These are phyloP conservation scores for Tiliqua scincoides DNA, from an alignment of 2,113 vertebrate genomes.

Conservation along the genomic window DNA sequence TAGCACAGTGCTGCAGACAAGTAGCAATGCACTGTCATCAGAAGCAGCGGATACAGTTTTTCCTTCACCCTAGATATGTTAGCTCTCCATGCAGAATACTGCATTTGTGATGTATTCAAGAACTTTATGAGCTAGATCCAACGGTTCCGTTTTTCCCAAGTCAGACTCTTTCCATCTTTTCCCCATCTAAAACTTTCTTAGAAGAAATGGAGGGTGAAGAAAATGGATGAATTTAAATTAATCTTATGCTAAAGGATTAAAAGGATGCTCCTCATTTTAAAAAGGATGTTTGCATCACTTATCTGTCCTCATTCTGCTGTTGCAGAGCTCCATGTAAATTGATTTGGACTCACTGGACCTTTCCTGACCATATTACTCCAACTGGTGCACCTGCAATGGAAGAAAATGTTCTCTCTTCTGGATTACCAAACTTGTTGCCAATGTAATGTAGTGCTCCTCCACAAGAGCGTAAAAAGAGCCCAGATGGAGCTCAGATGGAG, in stretches of 20 bases:
- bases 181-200: background rate
- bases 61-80: background rate
- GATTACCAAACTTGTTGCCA: background rate
- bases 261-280: background rate
- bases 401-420: background rate
- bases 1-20: constrained; percentile 7
- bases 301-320: background rate
- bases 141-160: too few relatives aligned
- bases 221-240: background rate
- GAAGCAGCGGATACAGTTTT: background rate
- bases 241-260: background rate
- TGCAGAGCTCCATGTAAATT: background rate
- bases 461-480: background rate
- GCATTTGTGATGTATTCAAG: background rate
- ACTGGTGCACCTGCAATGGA: background rate
- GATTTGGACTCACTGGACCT: background rate
- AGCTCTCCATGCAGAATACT: background rate
- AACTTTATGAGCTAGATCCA: background rate
- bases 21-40: background rate
- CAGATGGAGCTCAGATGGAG: too few relatives aligned
- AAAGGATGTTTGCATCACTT: background rate
- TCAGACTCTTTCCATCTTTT: background rate
- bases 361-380: background rate
- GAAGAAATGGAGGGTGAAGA: background rate
- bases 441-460: background rate